phyloP scores from a whole-genome alignment of 1,140 invertebrate species.

The Teleogryllus occipitalis region DNA sequence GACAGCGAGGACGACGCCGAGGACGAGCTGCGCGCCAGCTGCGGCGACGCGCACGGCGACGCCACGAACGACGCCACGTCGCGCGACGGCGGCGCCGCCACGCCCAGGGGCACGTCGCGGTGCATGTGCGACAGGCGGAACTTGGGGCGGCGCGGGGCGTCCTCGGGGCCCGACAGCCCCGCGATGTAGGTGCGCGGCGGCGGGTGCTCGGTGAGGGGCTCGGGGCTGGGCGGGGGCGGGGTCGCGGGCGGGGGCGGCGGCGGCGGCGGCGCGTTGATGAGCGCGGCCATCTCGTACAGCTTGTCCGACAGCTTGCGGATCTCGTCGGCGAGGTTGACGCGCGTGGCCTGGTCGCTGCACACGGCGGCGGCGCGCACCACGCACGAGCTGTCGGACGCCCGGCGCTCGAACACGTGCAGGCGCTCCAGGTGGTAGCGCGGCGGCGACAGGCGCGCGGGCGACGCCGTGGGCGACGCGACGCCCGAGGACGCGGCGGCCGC shows the following conservation, averaged over 20 bases:
- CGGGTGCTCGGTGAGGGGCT: not conserved
- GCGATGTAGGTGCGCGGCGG: constrained; percentile 19
- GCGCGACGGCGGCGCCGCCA: not conserved
- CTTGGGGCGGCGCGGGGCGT: constrained; percentile 25
- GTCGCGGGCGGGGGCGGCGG: not conserved
- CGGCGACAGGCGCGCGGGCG: constrained; percentile 26
- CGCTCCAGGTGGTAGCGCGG: constrained; percentile 31
- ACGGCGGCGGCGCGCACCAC: constrained; percentile 36
- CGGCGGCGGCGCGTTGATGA: not conserved
- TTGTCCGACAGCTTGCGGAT: constrained; percentile 71
- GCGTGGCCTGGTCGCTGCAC: constrained; percentile 33
- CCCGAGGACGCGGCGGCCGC: constrained; percentile 36
- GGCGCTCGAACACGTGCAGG: constrained; percentile 48
- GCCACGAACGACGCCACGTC: constrained; percentile 10
- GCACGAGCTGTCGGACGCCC: constrained; percentile 64
- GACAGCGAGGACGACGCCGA: constrained; percentile 19
- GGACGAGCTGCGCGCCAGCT: constrained; percentile 1
- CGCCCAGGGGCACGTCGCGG: constrained; percentile 26
- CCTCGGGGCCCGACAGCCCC: constrained; percentile 11
- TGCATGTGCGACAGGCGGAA: constrained; percentile 28
- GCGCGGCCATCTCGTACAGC: constrained; percentile 56
- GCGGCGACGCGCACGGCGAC: constrained; percentile 7
- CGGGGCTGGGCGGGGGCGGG: not conserved
- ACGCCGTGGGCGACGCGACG: constrained; percentile 26
- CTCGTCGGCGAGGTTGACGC: constrained; percentile 46